Conservation (phyloP, 1,140 invertebrate species). For the Epicauta chinensis region DNA sequence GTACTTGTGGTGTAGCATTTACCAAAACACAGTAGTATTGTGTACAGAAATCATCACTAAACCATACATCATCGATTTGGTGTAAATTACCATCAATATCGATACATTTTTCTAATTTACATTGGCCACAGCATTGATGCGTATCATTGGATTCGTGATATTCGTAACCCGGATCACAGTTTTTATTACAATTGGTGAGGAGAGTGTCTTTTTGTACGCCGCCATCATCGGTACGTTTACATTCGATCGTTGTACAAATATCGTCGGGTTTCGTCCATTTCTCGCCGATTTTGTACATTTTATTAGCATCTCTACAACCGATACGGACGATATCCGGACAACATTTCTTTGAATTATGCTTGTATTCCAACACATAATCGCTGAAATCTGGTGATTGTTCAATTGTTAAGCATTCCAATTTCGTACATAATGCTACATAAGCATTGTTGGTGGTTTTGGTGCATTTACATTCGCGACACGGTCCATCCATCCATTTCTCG, state of each 20-base stretch:
- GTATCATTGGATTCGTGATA: conserved; percentile 40
- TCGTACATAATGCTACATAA: conserved; percentile 34
- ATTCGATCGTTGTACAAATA: conserved; percentile 49
- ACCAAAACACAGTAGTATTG: conserved; percentile 48
- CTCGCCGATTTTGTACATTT: conserved; percentile 46
- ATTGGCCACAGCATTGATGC: conserved; percentile 57
- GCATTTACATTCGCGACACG: conserved; percentile 59
- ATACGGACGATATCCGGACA: conserved; percentile 52
- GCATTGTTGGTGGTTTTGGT: conserved; percentile 25
- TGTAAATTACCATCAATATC: conserved; percentile 44
- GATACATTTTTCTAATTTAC: conserved; percentile 53
- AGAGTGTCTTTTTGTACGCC: conserved; percentile 44
- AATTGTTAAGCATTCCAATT: conserved; percentile 37
- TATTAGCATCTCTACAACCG: conserved; percentile 54
- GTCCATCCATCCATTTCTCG: conserved; percentile 61
- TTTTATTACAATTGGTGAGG: conserved; percentile 24
- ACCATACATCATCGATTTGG: conserved; percentile 48
- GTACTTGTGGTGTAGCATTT: conserved; percentile 46
- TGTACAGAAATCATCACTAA: conserved; percentile 52
- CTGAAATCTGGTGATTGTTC: conserved; percentile 37
- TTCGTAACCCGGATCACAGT: conserved; percentile 41
- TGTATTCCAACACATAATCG: conserved; percentile 50
- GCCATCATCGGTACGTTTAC: conserved; percentile 42
- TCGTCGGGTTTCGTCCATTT: conserved; percentile 51
- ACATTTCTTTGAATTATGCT: conserved; percentile 49